Evolutionary conservation across 1,140 invertebrate genomes (phyloP).

Genomic region (Rhagoletis pomonella): DNA sequence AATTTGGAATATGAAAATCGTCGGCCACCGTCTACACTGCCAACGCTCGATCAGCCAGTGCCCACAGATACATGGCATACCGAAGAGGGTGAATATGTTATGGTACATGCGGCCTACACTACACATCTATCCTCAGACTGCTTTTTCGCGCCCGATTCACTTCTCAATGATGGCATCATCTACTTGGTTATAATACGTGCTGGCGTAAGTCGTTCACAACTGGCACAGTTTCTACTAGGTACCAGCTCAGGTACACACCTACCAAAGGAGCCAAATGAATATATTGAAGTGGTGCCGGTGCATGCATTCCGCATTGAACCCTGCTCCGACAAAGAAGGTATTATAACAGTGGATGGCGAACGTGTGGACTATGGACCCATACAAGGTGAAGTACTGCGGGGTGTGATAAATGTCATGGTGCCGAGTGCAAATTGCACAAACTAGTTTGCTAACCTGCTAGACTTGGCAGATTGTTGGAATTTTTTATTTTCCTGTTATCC

Average conservation of each 20-base stretch:
- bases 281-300: slow-evolving; percentile 85
- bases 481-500: background rate
- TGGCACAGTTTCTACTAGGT: slow-evolving; percentile 85
- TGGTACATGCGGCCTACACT: slow-evolving; percentile 91
- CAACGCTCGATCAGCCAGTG: slow-evolving; percentile 78
- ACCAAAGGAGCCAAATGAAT: slow-evolving; percentile 74
- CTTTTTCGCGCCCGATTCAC: slow-evolving; percentile 88
- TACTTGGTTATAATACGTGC: slow-evolving; percentile 89
- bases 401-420: slow-evolving; percentile 84
- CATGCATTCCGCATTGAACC: slow-evolving; percentile 93
- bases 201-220: slow-evolving; percentile 83
- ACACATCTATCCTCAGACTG: slow-evolving; percentile 90
- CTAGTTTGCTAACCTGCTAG: background rate
- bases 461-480: background rate
- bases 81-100: slow-evolving; percentile 89
- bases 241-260: slow-evolving; percentile 85
- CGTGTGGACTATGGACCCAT: slow-evolving; percentile 87
- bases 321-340: slow-evolving; percentile 76
- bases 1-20: slow-evolving; percentile 78
- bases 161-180: slow-evolving; percentile 91
- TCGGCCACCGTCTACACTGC: slow-evolving; percentile 84
- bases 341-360: slow-evolving; percentile 94
- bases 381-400: slow-evolving; percentile 92
- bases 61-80: slow-evolving; percentile 80
- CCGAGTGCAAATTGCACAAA: slow-evolving; percentile 29